A percentile compares a stretch with the other conserved stretches of the same genome.
Evolutionary conservation across 2,888 invertebrate species (phyloP).

Genomic region (Idaea dimidiata): DNA sequence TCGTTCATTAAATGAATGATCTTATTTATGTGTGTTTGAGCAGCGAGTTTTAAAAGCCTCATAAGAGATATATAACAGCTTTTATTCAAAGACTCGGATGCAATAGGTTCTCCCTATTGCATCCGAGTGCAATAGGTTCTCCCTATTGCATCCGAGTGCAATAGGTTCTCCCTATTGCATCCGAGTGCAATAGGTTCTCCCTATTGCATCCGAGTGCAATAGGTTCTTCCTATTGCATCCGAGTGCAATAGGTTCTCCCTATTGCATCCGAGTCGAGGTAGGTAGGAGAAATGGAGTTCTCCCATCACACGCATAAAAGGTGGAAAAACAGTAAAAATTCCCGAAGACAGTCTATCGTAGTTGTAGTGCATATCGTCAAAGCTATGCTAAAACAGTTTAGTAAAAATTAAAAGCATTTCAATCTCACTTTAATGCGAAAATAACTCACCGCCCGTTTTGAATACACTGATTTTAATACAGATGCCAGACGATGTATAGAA

Average conservation of each 20-base stretch:
- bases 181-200: too few relatives aligned
- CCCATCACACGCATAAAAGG: slow-evolving; percentile 31
- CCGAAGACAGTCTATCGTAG: slow-evolving; percentile 31
- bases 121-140: too few relatives aligned
- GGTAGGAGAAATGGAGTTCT: slow-evolving; percentile 19
- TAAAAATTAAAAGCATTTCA: background rate
- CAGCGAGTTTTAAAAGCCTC: background rate
- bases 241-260: too few relatives aligned
- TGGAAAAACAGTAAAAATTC: slow-evolving; percentile 31
- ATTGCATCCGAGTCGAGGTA: too few relatives aligned
- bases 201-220: too few relatives aligned
- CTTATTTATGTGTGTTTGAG: background rate
- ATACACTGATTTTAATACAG: too few relatives aligned
- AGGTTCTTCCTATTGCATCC: too few relatives aligned
- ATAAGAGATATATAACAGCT: slow-evolving; percentile 5
- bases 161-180: too few relatives aligned
- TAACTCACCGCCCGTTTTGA: too few relatives aligned
- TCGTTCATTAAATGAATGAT: background rate
- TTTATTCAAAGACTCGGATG: slow-evolving; percentile 14
- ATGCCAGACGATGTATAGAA: too few relatives aligned
- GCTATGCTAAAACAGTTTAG: slow-evolving; percentile 11
- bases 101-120: too few relatives aligned
- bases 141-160: too few relatives aligned
- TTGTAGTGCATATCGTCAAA: slow-evolving; percentile 30
- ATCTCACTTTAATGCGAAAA: background rate